Conservation (phyloP, 1,140 invertebrate species). For the Hylaeus volcanicus region DNA sequence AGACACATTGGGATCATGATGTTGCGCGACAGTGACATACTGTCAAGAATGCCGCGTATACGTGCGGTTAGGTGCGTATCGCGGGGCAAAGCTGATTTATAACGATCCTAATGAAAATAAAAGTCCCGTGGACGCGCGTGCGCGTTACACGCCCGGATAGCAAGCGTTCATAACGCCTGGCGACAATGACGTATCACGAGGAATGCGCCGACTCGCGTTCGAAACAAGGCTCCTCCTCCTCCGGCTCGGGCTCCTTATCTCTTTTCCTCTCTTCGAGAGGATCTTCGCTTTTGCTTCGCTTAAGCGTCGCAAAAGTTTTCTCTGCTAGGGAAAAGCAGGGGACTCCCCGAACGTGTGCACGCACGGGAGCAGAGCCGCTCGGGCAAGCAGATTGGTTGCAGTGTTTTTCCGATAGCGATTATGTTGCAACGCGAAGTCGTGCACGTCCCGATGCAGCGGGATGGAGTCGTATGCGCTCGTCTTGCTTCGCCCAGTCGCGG, state of each 20-base stretch:
- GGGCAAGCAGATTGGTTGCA: not conserved
- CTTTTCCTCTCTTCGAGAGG: not conserved
- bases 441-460: not conserved
- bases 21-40: slow-evolving; percentile 72
- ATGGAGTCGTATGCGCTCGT: slow-evolving; percentile 23
- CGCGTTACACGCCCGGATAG: slow-evolving; percentile 63
- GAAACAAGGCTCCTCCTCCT: not conserved
- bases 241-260: not conserved
- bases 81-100: slow-evolving; percentile 74
- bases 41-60: slow-evolving; percentile 66
- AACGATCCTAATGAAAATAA: slow-evolving; percentile 75
- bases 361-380: not conserved
- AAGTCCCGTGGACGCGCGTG: slow-evolving; percentile 49
- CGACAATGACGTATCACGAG: slow-evolving; percentile 74
- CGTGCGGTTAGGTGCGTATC: slow-evolving; percentile 46
- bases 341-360: not conserved
- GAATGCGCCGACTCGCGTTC: slow-evolving; percentile 60
- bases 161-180: slow-evolving; percentile 63
- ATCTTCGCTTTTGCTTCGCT: slow-evolving; percentile 25
- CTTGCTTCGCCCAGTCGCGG: not conserved
- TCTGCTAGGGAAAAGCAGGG: not conserved
- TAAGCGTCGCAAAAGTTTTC: slow-evolving; percentile 8
- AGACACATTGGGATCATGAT: slow-evolving; percentile 74
- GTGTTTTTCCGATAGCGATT: slow-evolving; percentile 29
- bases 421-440: slow-evolving; percentile 36